Percentiles rank a stretch among this genome's conserved stretches.
These are phyloP conservation scores for Chlorospingus flavigularis DNA, from an alignment of 2,797 vertebrate genomes.

Conservation along the genomic window DNA sequence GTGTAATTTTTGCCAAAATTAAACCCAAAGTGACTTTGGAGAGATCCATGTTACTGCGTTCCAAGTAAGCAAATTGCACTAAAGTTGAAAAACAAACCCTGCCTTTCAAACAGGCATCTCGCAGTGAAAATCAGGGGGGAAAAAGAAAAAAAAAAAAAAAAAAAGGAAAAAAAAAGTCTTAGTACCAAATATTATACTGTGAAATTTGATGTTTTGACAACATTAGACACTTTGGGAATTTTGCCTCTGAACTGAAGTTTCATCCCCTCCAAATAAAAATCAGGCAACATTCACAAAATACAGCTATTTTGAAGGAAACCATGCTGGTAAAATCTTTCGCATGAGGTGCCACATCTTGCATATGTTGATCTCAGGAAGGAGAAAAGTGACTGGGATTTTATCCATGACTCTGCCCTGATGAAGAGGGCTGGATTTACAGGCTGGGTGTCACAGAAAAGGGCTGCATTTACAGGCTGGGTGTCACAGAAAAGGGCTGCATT, in stretches of 20 bases:
- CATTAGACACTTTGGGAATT: background rate
- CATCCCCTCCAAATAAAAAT: background rate
- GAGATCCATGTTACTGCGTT: background rate
- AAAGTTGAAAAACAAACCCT: slow-evolving; percentile 6
- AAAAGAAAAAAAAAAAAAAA: accelerated
- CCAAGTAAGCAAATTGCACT: background rate
- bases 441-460: background rate
- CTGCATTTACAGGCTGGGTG: background rate
- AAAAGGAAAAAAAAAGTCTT: background rate
- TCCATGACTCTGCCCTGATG: background rate
- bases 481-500: background rate
- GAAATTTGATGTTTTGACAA: slow-evolving; percentile 9
- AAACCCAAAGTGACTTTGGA: background rate
- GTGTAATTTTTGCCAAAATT: background rate
- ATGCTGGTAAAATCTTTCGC: background rate
- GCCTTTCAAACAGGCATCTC: background rate
- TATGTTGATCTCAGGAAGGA: background rate
- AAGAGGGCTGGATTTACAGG: background rate
- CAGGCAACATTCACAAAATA: background rate
- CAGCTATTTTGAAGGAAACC: background rate
- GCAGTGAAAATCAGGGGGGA: accelerated
- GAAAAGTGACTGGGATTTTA: background rate
- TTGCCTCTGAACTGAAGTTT: background rate
- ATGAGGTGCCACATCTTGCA: accelerated
- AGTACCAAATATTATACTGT: background rate